Evolutionary conservation across 1,140 invertebrate genomes (phyloP), one percentile per base, ranked within the genome.

Genomic region (Oryctes rhinoceros): DNA sequence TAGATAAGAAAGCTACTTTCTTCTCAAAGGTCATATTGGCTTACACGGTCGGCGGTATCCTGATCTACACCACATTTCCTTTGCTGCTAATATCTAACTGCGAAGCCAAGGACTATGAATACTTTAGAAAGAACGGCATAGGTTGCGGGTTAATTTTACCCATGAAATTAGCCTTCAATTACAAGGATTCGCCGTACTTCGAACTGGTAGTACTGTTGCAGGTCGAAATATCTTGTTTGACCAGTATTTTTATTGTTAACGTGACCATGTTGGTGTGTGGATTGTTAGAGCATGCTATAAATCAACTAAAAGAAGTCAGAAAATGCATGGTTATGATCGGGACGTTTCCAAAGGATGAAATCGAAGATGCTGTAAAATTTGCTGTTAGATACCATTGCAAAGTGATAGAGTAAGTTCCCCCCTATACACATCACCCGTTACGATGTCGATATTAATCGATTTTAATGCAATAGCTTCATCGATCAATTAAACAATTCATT

Each of bases 231-330:
- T 47, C 4, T 9, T 15, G 44, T 7, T 4, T 35, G 9, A 81
- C 81, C 6, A 82, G 82, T 24, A 37, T 85, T 3, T 76, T 84
- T n/a, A 83, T 85, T 10, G 74, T 85, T 75, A 80, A 79, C 15
- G n/a, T 85, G 3, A 84, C 85, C 1, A 84, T 85, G 84, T 62
- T 84, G 7, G 47, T 85, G 10, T 84, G 82, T 53, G 84, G 84
- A 15, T 80, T 85, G 30, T 76, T 85, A 10, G 85, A 83, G 77
- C 83, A 85, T 62, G 82, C 83, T 15, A 80, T 82, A 6, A 75
- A 81, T 44, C 83, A 85, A 71, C 48, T 85, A 9, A 79, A 83
- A 65, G 48, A 85, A 80, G 80, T 84, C 4, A 80, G 81, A 79
- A 62, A 76, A 48, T 39, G 18, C 5, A 48, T 44, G 30, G 39